Evolutionary conservation across 2,888 invertebrate species (phyloP).

Genomic region (Athalia rosae): DNA sequence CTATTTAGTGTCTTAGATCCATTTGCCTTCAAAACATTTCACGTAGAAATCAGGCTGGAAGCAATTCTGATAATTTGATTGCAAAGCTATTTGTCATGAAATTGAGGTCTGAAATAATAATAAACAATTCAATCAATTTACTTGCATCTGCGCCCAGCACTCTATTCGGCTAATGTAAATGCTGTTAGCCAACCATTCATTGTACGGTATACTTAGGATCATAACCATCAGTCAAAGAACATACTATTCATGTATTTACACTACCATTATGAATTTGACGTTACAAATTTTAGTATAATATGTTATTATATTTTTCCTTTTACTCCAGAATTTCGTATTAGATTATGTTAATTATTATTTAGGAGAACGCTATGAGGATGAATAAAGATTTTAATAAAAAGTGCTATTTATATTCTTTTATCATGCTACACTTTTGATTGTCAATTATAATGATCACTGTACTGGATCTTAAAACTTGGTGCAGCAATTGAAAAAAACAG

Average conservation of each 20-base stretch:
- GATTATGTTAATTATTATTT: conserved; percentile 68
- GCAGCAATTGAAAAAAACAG: no score
- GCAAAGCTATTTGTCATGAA: conserved; percentile 36
- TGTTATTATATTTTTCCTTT: conserved; percentile 50
- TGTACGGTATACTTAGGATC: conserved; percentile 22
- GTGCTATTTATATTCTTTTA: conserved; percentile 14
- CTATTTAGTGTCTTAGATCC: conserved; percentile 28
- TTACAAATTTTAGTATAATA: conserved; percentile 51
- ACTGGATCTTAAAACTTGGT: no score
- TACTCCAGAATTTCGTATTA: conserved; percentile 57
- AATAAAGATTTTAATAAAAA: conserved; percentile 68
- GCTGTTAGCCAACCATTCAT: conserved; percentile 31
- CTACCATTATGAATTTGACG: conserved; percentile 48
- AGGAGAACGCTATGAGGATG: conserved; percentile 64
- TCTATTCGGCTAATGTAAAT: conserved; percentile 26
- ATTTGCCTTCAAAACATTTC: conserved; percentile 21
- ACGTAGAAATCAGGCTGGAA: not conserved
- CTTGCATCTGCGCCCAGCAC: conserved; percentile 31
- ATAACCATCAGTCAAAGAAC: conserved; percentile 29
- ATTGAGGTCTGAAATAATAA: conserved; percentile 18
- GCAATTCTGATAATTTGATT: conserved; percentile 34
- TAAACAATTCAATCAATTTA: conserved; percentile 19
- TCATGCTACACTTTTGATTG: not conserved
- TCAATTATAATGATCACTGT: no score
- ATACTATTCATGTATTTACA: conserved; percentile 42